Evolutionary conservation across 2,888 invertebrate species (phyloP).

Genomic region (Lypha dubia): DNA sequence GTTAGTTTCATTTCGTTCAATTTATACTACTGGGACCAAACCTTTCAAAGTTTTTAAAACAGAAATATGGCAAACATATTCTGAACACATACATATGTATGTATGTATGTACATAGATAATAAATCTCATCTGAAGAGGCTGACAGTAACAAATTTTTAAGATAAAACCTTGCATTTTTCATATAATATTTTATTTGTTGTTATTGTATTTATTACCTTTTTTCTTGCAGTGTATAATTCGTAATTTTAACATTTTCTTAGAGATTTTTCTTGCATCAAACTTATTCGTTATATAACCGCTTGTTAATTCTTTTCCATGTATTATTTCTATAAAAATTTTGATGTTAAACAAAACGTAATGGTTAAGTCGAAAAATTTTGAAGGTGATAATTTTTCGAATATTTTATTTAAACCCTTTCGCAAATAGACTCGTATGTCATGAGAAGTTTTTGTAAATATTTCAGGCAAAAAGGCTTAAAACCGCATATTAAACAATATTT

Average conservation of each 20-base stretch:
- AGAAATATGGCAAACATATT: too few relatives aligned
- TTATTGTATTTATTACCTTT: slow-evolving; percentile 4
- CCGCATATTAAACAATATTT: too few relatives aligned
- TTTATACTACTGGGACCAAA: too few relatives aligned
- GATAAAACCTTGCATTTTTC: neutral
- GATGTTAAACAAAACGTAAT: neutral
- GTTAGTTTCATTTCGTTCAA: too few relatives aligned
- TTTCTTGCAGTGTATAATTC: slow-evolving; percentile 54
- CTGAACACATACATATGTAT: neutral
- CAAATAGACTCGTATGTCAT: too few relatives aligned
- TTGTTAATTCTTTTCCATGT: slow-evolving; percentile 45
- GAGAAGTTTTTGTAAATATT: too few relatives aligned
- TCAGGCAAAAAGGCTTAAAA: too few relatives aligned
- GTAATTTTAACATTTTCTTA: slow-evolving; percentile 58
- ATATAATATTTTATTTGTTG: slow-evolving; percentile 21
- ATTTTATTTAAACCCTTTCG: too few relatives aligned
- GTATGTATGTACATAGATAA: neutral
- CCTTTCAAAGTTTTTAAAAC: too few relatives aligned
- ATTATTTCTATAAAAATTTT: slow-evolving; percentile 3
- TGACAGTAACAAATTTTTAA: slow-evolving; percentile 20
- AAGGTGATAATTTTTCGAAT: neutral
- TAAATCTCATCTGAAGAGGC: neutral
- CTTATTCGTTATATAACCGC: slow-evolving; percentile 26
- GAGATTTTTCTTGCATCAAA: slow-evolving; percentile 57
- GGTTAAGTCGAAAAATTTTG: neutral